Evolutionary conservation across 2,797 vertebrate genomes (phyloP).

Genomic region (Eulemur rubriventer): DNA sequence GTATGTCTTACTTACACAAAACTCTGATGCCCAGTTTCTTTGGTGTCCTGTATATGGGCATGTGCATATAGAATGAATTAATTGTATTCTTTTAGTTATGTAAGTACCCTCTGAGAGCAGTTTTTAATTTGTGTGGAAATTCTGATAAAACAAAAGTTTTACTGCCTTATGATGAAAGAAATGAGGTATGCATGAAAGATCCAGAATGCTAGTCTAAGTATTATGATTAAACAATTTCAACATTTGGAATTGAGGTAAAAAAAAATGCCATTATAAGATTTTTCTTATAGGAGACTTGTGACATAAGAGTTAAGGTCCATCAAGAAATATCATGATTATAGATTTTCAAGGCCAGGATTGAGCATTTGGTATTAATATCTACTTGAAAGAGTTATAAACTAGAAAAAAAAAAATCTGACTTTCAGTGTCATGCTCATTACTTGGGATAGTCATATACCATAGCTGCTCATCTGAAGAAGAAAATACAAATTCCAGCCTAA

Average conservation of each 20-base stretch:
- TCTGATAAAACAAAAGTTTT: background rate
- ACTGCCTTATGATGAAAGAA: background rate
- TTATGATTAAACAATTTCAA: background rate
- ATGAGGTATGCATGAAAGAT: background rate
- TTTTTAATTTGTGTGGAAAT: background rate
- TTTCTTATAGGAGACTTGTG: background rate
- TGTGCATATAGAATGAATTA: background rate
- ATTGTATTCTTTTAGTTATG: background rate
- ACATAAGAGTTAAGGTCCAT: background rate
- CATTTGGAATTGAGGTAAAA: background rate
- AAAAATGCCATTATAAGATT: background rate
- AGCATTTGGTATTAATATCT: slow-evolving; percentile 9
- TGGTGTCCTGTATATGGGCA: fast-evolving
- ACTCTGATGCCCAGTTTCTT: background rate
- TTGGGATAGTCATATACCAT: background rate
- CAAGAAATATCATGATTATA: background rate
- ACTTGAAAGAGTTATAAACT: background rate
- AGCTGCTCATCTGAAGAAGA: background rate
- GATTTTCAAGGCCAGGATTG: background rate
- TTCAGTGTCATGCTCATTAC: background rate
- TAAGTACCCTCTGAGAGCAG: background rate
- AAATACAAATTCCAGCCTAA: background rate
- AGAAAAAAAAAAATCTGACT: background rate
- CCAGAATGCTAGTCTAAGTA: background rate
- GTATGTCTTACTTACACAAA: background rate